Evolutionary conservation across 2,888 invertebrate genomes (phyloP), one percentile per base, ranked within the genome.

Genomic region (Sipunculus nudus): DNA sequence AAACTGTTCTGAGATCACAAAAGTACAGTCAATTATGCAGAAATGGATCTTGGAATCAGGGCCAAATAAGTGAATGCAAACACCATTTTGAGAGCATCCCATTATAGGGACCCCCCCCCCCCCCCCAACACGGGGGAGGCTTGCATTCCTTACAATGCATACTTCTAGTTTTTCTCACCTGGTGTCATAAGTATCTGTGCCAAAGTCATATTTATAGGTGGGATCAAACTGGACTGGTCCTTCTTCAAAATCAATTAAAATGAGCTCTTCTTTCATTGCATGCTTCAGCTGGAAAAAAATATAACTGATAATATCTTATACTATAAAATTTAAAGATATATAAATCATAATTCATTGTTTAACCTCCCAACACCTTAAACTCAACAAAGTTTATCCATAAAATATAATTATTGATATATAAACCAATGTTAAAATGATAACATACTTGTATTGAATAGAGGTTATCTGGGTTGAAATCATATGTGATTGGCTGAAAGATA

Each of bases 131-230:
- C n/a, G n/a, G n/a, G n/a, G n/a, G n/a, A n/a, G n/a, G n/a, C n/a
- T n/a, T n/a, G n/a, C n/a, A n/a, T n/a, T n/a, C n/a, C n/a, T n/a
- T n/a, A n/a, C n/a, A n/a, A n/a, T n/a, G n/a, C n/a, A n/a, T n/a
- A n/a, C n/a, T n/a, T n/a, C n/a, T n/a, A n/a, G n/a, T n/a, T n/a
- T n/a, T 19, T 43, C 49, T 57, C 53, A 79, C 80, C 80, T 79
- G 10, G 94, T 92, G 83, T 96, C 96, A 81, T 95, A 97, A 76
- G 89, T 90, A 79, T 95, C 93, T 2, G 93, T 94, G 8, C 94
- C 94, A 0, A 92, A 91, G 83, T 96, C 95, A 80, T 94, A 97
- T 89, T 97, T 97, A 83, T 96, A 97, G 1, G 96, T 96, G 25
- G 96, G 96, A 39, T 93, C 91, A 85, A 96, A 96, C 21, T 90